Conservation (phyloP, 2,888 invertebrate genomes). For the Parnassius orleans region DNA sequence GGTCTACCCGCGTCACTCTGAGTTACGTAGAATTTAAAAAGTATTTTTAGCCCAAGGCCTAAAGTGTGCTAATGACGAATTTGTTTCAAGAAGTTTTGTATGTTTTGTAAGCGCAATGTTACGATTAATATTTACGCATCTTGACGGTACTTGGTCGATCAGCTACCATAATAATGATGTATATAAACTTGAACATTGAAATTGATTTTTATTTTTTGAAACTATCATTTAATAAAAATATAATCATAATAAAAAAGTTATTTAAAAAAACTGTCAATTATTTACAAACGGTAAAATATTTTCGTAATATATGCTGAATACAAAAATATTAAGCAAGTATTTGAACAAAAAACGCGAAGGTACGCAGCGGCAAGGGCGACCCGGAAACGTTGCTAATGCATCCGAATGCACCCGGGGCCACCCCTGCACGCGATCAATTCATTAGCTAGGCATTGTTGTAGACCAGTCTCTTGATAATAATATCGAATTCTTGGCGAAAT, state of each 20-base stretch:
- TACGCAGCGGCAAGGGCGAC: constrained; percentile 38
- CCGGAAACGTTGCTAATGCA: constrained; percentile 79
- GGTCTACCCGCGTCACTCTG: constrained; percentile 70
- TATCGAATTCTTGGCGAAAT: constrained; percentile 29
- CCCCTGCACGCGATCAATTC: constrained; percentile 72
- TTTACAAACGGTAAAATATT: background rate
- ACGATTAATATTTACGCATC: too few relatives aligned
- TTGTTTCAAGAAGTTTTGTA: constrained; percentile 32
- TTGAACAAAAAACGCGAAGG: constrained; percentile 30
- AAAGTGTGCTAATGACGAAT: constrained; percentile 53
- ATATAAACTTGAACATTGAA: background rate
- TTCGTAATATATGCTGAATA: constrained; percentile 11
- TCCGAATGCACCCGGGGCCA: constrained; percentile 70
- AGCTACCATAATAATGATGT: constrained; percentile 7
- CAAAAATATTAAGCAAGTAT: constrained; percentile 7
- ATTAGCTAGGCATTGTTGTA: constrained; percentile 65
- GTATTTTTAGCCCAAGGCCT: constrained; percentile 58
- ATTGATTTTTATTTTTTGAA: too few relatives aligned
- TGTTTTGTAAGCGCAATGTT: constrained; percentile 9
- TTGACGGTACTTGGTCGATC: too few relatives aligned
- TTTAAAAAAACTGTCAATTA: background rate
- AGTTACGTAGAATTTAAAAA: constrained; percentile 53
- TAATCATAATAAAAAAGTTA: too few relatives aligned
- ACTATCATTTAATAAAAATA: too few relatives aligned
- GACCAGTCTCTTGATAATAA: constrained; percentile 38